phyloP scores from a whole-genome alignment of 2,113 vertebrate genomes.

The Scopus umbretta region DNA sequence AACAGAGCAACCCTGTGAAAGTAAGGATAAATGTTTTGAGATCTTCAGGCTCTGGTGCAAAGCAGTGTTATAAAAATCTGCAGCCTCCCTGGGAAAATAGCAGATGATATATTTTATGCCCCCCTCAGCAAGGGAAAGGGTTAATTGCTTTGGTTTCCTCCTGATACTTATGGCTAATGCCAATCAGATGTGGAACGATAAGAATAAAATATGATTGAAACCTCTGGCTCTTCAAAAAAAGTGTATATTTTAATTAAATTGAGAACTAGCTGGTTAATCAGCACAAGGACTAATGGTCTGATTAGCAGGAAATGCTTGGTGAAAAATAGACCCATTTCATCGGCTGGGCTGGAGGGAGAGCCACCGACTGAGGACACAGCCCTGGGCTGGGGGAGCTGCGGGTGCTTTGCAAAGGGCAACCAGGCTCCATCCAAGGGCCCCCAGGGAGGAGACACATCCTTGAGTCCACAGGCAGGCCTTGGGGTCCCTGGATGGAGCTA shows the following conservation, averaged over 20 bases:
- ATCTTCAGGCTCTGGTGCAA: not conserved
- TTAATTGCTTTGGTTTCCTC: constrained; percentile 47
- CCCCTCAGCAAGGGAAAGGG: not conserved
- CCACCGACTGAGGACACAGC: not conserved
- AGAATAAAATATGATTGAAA: constrained; percentile 42
- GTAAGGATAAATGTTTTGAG: not conserved
- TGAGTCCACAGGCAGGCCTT: too few relatives aligned
- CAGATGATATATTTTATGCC: not conserved
- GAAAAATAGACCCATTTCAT: not conserved
- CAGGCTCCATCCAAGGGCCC: not conserved
- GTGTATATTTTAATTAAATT: constrained; percentile 50
- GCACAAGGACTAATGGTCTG: constrained; percentile 47
- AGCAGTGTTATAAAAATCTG: not conserved
- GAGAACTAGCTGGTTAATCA: constrained; percentile 58
- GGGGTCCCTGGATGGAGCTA: not conserved
- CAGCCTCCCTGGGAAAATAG: not conserved
- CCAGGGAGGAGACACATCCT: not conserved
- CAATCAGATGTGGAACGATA: not conserved
- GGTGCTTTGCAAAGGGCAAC: not conserved
- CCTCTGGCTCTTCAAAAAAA: constrained; percentile 2
- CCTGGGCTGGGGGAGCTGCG: not conserved
- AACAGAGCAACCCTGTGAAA: not conserved
- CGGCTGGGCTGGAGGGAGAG: not conserved
- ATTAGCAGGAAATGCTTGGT: constrained; percentile 37
- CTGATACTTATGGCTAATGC: not conserved